A percentile compares a stretch with the other conserved stretches of the same genome.
Conservation (phyloP, 2,113 vertebrate genomes). For the Proterorhinus semilunaris region DNA sequence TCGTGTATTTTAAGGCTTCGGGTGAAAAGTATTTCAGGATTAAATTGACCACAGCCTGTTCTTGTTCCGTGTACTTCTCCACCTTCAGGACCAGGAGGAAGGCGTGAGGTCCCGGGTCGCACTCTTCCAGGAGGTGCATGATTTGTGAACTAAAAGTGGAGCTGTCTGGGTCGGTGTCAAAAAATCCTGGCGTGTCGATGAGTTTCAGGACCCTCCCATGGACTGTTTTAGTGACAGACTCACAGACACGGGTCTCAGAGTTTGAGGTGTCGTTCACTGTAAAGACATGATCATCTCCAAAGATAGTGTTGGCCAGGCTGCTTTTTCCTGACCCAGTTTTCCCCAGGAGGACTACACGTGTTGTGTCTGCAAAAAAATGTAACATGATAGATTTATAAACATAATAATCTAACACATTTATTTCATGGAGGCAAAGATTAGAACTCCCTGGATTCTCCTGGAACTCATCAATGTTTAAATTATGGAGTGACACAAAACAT, state of each 20-base stretch:
- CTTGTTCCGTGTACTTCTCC: not conserved
- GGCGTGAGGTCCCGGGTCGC: not conserved
- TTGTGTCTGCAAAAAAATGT: not conserved
- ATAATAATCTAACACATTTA: too few relatives aligned
- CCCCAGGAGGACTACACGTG: not conserved
- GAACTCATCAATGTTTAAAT: too few relatives aligned
- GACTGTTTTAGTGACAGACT: not conserved
- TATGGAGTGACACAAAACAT: too few relatives aligned
- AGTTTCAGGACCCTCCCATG: not conserved
- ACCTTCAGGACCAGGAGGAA: not conserved
- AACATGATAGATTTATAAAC: too few relatives aligned
- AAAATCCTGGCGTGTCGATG: not conserved
- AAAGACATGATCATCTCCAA: not conserved
- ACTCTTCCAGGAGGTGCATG: not conserved
- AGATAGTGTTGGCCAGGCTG: not conserved
- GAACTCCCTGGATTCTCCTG: too few relatives aligned
- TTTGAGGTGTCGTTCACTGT: not conserved
- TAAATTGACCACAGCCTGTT: not conserved
- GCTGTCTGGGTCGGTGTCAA: not conserved
- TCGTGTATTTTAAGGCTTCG: not conserved
- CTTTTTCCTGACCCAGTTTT: constrained; percentile 7
- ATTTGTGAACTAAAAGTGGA: not conserved
- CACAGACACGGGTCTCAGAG: not conserved
- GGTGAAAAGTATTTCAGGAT: not conserved
- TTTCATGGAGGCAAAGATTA: too few relatives aligned